phyloP scores from a whole-genome alignment of 2,888 invertebrate species.

The Lagria hirta region DNA sequence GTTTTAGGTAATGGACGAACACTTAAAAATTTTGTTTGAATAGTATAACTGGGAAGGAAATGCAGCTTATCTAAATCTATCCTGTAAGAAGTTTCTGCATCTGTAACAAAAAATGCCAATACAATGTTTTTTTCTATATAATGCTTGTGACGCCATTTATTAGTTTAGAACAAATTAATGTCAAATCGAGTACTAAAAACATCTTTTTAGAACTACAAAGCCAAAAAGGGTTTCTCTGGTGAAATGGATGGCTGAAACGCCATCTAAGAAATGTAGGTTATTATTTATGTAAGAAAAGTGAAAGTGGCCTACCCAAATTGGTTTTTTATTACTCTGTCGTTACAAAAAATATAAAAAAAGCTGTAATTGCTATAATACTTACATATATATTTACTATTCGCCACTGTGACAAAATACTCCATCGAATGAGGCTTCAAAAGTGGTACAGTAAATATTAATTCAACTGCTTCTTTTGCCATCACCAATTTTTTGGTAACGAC shows the following conservation, averaged over 20 bases:
- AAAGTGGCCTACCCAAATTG: no score
- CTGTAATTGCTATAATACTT: slow-evolving; percentile 37
- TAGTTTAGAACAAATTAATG: no score
- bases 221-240: not conserved
- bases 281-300: no score
- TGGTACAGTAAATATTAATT: slow-evolving; percentile 93
- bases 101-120: slow-evolving; percentile 56
- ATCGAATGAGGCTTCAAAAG: slow-evolving; percentile 86
- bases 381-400: slow-evolving; percentile 82
- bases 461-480: slow-evolving; percentile 69
- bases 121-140: no score
- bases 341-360: no score
- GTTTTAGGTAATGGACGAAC: slow-evolving; percentile 86
- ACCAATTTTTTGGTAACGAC: slow-evolving; percentile 60
- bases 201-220: not conserved
- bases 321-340: no score
- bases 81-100: slow-evolving; percentile 62
- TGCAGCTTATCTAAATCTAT: slow-evolving; percentile 41
- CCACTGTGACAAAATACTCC: slow-evolving; percentile 86
- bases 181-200: not conserved
- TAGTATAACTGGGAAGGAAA: slow-evolving; percentile 40
- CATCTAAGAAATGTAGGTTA: no score
- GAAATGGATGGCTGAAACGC: no score
- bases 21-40: slow-evolving; percentile 68
- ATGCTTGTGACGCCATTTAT: no score